phyloP scores from a whole-genome alignment of 2,888 invertebrate species.

The Epiblema foenella region DNA sequence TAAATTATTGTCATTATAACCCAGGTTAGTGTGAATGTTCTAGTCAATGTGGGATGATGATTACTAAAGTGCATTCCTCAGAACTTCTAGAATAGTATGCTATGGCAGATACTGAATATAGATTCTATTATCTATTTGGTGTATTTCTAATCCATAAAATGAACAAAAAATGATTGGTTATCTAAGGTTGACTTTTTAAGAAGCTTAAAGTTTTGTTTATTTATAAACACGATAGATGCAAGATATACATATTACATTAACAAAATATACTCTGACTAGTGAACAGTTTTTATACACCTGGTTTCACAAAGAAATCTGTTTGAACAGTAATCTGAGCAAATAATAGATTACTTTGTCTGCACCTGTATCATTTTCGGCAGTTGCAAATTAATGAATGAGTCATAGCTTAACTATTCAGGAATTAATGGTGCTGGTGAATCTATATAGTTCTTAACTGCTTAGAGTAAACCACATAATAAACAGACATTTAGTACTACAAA shows the following conservation, averaged over 20 bases:
- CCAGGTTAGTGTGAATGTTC: too few species aligned
- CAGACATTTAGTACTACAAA: neutral
- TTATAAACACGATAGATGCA: neutral
- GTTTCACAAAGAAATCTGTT: neutral
- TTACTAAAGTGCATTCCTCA: neutral
- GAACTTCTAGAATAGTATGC: too few species aligned
- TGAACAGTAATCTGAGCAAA: neutral
- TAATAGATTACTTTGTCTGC: slow-evolving; percentile 9
- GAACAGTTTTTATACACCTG: neutral
- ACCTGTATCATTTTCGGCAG: slow-evolving; percentile 26
- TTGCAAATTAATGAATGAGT: slow-evolving; percentile 41
- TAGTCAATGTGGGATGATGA: neutral
- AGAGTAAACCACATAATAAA: neutral
- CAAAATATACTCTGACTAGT: neutral
- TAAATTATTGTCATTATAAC: too few species aligned
- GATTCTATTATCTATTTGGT: too few species aligned
- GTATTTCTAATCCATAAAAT: too few species aligned
- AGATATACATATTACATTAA: neutral
- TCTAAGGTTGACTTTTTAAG: too few species aligned
- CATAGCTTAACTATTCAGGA: slow-evolving; percentile 23
- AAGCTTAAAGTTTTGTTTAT: too few species aligned
- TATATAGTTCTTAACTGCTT: too few species aligned
- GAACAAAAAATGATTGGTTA: too few species aligned
- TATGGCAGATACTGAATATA: neutral
- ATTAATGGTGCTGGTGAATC: slow-evolving; percentile 3